phyloP scores from a whole-genome alignment of 2,888 invertebrate species.

The Noctua comes region DNA sequence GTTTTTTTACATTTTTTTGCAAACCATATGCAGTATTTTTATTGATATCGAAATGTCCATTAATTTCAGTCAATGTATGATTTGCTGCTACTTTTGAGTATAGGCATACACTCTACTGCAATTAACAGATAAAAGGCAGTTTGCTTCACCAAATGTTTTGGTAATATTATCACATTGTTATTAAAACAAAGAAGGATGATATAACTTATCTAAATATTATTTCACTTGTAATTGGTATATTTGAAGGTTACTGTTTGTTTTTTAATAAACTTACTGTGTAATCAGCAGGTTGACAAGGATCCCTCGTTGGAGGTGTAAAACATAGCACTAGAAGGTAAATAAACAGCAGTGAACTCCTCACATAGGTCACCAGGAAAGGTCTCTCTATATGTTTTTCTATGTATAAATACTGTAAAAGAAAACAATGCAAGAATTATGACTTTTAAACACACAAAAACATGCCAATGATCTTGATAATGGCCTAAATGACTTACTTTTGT shows the following conservation, averaged over 20 bases:
- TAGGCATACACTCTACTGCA: background rate
- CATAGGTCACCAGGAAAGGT: conserved; percentile 98
- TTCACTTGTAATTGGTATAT: background rate
- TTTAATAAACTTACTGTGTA: conserved; percentile 92
- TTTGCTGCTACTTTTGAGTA: background rate
- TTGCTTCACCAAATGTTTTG: background rate
- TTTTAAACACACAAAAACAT: background rate
- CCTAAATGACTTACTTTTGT: conserved; percentile 93
- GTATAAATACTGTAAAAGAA: conserved; percentile 94
- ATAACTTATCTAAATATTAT: background rate
- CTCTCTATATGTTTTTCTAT: conserved; percentile 96
- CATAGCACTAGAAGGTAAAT: conserved; percentile 97
- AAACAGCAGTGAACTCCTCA: conserved; percentile 98
- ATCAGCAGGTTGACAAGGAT: conserved; percentile 94
- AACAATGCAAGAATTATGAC: conserved; percentile 41
- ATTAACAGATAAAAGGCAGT: background rate
- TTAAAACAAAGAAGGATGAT: background rate
- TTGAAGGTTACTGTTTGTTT: conserved; percentile 4
- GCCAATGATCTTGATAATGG: background rate
- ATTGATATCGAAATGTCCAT: no score
- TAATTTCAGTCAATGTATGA: no score
- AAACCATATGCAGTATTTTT: no score
- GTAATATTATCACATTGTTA: conserved; percentile 8
- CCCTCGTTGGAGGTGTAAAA: conserved; percentile 97
- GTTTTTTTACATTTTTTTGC: background rate